Evolutionary conservation across 2,888 invertebrate genomes (phyloP).

Genomic region (Nomada ruficornis): DNA sequence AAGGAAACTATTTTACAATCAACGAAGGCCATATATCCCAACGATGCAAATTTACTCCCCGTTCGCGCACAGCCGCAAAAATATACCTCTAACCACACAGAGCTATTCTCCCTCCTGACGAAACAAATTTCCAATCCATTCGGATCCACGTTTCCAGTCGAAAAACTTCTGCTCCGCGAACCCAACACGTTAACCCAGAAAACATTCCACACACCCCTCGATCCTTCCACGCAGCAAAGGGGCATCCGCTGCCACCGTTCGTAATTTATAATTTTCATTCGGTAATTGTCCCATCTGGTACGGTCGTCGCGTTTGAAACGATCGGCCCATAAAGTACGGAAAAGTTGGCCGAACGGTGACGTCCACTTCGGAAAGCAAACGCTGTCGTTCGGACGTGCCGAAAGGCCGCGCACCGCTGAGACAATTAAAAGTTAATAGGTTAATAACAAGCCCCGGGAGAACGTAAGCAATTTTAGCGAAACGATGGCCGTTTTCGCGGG

Average conservation of each 20-base stretch:
- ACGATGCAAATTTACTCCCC: no score
- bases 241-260: no score
- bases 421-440: slow-evolving; percentile 58
- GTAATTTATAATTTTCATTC: background rate
- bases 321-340: background rate
- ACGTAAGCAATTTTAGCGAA: slow-evolving; percentile 53
- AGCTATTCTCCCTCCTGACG: no score
- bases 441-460: slow-evolving; percentile 44
- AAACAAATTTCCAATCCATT: no score
- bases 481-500: slow-evolving; percentile 37
- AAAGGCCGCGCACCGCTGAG: background rate
- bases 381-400: background rate
- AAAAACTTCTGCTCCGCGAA: no score
- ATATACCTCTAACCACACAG: no score
- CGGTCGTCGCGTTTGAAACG: background rate
- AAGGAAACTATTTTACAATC: no score
- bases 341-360: background rate
- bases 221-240: background rate
- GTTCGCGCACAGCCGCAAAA: no score
- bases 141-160: no score
- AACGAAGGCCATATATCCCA: no score
- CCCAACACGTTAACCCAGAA: background rate
- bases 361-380: background rate
- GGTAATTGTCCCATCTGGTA: no score
- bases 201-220: background rate